These are phyloP conservation scores for Cyrtorhinus lividipennis DNA, from an alignment of 1,140 invertebrate genomes.

Conservation along the genomic window DNA sequence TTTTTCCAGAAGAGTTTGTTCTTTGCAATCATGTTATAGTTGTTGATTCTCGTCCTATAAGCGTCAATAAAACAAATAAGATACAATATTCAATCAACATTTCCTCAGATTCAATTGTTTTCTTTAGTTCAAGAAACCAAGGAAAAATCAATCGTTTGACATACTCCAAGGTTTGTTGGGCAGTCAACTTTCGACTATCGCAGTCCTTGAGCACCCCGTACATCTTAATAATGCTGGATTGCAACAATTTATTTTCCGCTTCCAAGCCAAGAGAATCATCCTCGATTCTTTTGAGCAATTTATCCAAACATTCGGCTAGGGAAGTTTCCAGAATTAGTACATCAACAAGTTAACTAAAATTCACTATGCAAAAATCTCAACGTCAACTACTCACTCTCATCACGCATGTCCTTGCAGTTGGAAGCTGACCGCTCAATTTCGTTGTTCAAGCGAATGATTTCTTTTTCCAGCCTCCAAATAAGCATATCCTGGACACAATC, in stretches of 20 bases:
- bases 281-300: neutral
- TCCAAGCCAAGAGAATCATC: neutral
- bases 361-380: too few species aligned
- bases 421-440: neutral
- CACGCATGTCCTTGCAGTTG: neutral
- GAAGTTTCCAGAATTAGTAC: too few species aligned
- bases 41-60: neutral
- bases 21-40: neutral
- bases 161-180: neutral
- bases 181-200: neutral
- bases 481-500: neutral
- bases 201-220: neutral
- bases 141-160: too few species aligned
- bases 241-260: neutral
- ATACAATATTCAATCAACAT: neutral
- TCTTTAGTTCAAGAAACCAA: too few species aligned
- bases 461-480: conserved; percentile 10
- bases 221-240: neutral
- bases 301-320: neutral
- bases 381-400: conserved; percentile 1
- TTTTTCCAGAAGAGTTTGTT: neutral
- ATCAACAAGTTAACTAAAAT: too few species aligned
- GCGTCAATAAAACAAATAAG: too few species aligned
- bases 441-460: neutral
- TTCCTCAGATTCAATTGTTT: too few species aligned